A percentile compares a stretch with the other conserved stretches of the same genome.
phyloP scores from a whole-genome alignment of 2,888 invertebrate genomes.

The Ferrisia virgata region DNA sequence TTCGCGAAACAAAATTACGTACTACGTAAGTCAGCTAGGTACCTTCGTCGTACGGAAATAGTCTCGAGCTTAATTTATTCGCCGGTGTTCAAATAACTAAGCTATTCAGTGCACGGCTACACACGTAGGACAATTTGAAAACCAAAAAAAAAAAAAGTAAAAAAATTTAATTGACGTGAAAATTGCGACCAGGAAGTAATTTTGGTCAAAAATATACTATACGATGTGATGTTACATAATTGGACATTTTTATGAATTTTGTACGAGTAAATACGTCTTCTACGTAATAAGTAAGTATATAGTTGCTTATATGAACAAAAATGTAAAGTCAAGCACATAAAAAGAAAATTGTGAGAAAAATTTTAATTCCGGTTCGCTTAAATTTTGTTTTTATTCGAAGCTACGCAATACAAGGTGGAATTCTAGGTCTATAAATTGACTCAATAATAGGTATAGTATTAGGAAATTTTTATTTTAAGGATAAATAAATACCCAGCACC shows the following conservation, averaged over 20 bases:
- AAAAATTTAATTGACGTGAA: not conserved
- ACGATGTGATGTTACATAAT: not conserved
- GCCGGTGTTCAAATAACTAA: not conserved
- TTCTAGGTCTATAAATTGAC: too few relatives aligned
- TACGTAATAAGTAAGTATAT: not conserved
- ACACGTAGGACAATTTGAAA: too few relatives aligned
- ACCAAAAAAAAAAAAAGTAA: not conserved
- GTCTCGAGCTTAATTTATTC: not conserved
- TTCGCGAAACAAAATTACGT: too few relatives aligned
- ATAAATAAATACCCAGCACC: too few relatives aligned
- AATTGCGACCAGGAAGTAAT: not conserved
- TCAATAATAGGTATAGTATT: too few relatives aligned
- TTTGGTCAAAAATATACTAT: not conserved
- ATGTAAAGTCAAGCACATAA: too few relatives aligned
- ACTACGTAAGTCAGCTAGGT: too few relatives aligned
- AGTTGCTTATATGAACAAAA: too few relatives aligned
- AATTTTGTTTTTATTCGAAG: not conserved
- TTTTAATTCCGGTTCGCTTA: not conserved
- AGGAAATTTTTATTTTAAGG: too few relatives aligned
- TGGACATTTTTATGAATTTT: not conserved
- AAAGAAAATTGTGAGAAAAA: not conserved
- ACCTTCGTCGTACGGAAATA: not conserved
- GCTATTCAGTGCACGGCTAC: too few relatives aligned
- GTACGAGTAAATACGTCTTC: too few relatives aligned
- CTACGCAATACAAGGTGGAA: too few relatives aligned